Conservation (phyloP, 2,797 vertebrate species). For the Pygocentrus nattereri region DNA sequence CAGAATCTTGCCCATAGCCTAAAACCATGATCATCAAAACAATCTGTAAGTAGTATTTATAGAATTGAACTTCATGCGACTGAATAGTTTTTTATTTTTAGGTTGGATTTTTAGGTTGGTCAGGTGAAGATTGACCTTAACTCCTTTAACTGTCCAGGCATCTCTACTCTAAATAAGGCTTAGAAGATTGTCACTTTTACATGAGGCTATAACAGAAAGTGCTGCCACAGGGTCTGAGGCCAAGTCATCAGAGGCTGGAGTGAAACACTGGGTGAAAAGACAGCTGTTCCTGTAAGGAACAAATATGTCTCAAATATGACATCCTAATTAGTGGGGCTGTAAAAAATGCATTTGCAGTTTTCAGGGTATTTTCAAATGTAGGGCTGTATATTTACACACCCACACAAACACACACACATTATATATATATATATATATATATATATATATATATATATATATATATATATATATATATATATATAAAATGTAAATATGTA, state of each 20-base stretch:
- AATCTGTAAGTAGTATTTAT: not conserved
- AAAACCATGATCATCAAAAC: not conserved
- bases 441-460: too few relatives aligned
- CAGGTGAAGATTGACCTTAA: not conserved
- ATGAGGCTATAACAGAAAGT: conserved; percentile 8
- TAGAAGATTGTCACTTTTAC: conserved; percentile 31
- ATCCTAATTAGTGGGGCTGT: not conserved
- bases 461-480: too few relatives aligned
- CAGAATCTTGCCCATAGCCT: not conserved
- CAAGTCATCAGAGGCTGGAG: not conserved
- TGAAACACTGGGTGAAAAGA: not conserved
- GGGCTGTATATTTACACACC: too few relatives aligned
- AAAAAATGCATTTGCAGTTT: too few relatives aligned
- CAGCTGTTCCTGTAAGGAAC: conserved; percentile 26
- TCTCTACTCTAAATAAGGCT: conserved; percentile 25
- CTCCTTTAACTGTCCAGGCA: not conserved
- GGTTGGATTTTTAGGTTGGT: too few relatives aligned
- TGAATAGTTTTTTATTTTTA: conserved; percentile 5
- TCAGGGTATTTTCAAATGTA: too few relatives aligned
- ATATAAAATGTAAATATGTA: too few relatives aligned
- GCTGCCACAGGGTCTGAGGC: conserved; percentile 18
- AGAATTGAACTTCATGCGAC: conserved; percentile 10
- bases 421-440: too few relatives aligned
- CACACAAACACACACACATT: too few relatives aligned
- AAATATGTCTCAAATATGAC: conserved; percentile 14